Percentiles rank a stretch among this genome's conserved stretches.
Conservation (phyloP, 2,797 vertebrate genomes). For the Eurystomus glaucurus region DNA sequence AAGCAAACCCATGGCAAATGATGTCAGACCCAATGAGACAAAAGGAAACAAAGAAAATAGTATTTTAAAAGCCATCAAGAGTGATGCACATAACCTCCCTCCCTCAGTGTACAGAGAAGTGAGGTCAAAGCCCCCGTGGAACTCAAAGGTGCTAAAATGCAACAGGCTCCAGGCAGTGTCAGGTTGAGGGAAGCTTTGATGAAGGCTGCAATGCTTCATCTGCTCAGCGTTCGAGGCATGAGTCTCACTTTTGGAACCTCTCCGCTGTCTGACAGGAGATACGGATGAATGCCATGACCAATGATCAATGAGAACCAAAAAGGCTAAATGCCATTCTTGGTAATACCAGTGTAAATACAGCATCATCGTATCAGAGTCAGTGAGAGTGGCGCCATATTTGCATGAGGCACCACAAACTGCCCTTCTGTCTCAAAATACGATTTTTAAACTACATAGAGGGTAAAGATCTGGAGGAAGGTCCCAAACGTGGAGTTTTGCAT, state of each 20-base stretch:
- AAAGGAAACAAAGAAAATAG: neutral
- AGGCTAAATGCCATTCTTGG: neutral
- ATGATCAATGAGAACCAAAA: neutral
- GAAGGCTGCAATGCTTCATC: neutral
- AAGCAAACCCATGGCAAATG: neutral
- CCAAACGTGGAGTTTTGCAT: neutral
- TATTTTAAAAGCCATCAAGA: neutral
- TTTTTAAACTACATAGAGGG: neutral
- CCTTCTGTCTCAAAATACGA: neutral
- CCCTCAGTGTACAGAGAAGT: neutral
- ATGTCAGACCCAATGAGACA: neutral
- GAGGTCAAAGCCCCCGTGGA: neutral
- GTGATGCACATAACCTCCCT: neutral
- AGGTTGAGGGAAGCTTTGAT: neutral
- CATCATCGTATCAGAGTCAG: neutral
- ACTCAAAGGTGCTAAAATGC: neutral
- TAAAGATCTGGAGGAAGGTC: neutral
- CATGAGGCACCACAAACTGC: neutral
- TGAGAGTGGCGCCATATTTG: neutral
- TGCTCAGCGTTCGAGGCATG: rapidly evolving
- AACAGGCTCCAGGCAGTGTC: neutral
- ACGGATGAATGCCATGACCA: neutral
- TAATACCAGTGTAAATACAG: neutral
- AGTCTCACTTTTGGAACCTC: neutral
- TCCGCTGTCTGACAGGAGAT: neutral